Base-by-base conservation (phyloP, 2,888 invertebrate genomes). In the Dione vanillae region DNA sequence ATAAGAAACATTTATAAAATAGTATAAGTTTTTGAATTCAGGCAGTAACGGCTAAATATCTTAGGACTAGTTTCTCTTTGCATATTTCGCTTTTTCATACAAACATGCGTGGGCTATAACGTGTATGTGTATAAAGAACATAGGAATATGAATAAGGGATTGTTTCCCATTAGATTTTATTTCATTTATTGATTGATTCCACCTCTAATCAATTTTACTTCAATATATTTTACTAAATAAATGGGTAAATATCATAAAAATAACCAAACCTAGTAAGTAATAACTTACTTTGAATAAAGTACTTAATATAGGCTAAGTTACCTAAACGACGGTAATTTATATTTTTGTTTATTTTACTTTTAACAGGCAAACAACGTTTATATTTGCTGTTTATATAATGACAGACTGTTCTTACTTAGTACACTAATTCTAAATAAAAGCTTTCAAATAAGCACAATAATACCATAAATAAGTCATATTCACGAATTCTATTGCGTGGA, bases 401-500 rank as follows among this genome's bases (percentile, higher is more conserved):
- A 61, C 45, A 27, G 7, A 27, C 11, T 0, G 16, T 35, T 45
- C 11, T 11, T 61, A 45, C 6, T 27, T 11, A 61, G 45, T 27
- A 61, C n/a, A 43, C 16, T 43, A 11, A 61, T n/a, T 45, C 19
- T 61, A n/a, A 61, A 45, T 27, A 61, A 45, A 45, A 27, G n/a
- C 45, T 45, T 61, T 45, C 45, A 45, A 61, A 59, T 59, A 43
- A 35, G 6, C 19, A 12, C 14, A 40, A 20, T 54, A 62, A 40
- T 45, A 12, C 62, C 45, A 64, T 64, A 69, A 64, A 69, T 35
- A 51, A 68, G 52, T 52, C 68, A 47, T 54, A 69, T 64, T 54
- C 45, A 20, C 45, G 61, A 47, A 69, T 47, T 45, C 54, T 61
- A 69, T 69, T 62, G 68, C 68, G 68, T 69, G 68, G 68, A 54